phyloP scores from a whole-genome alignment of 2,888 invertebrate species.

The Microplitis deprimator region DNA sequence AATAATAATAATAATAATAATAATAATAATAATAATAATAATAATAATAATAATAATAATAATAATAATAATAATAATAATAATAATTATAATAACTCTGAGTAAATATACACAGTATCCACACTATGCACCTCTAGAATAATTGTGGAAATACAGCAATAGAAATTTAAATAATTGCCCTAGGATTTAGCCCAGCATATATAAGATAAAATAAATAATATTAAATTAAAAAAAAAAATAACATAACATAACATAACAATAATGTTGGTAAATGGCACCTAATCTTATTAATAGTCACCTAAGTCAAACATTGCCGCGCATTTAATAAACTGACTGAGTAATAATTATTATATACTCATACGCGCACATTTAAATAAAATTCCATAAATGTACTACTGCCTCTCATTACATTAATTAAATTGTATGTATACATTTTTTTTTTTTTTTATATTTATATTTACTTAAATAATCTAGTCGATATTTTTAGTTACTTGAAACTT shows the following conservation, averaged over 20 bases:
- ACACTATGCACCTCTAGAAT: constrained; percentile 48
- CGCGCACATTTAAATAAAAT: neutral
- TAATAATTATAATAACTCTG: constrained; percentile 1
- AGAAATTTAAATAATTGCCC: constrained; percentile 42
- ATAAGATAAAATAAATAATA: neutral
- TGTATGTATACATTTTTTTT: neutral
- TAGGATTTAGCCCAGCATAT: neutral
- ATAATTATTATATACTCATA: neutral
- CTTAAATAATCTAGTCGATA: neutral
- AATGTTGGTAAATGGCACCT: neutral
- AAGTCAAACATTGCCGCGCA: neutral
- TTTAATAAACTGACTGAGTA: neutral
- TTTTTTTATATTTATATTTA: no score
- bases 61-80: constrained; percentile 22
- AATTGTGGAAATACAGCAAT: constrained; percentile 49
- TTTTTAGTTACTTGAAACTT: neutral
- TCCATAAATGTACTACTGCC: constrained; percentile 1
- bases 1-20: neutral
- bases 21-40: neutral
- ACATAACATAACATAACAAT: neutral
- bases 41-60: neutral
- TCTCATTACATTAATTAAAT: neutral
- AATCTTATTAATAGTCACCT: neutral
- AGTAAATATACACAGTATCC: constrained; percentile 39
- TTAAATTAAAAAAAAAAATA: neutral